Evolutionary conservation across 2,888 invertebrate genomes (phyloP), one percentile per base, ranked within the genome.

Genomic region (Athalia cordata): DNA sequence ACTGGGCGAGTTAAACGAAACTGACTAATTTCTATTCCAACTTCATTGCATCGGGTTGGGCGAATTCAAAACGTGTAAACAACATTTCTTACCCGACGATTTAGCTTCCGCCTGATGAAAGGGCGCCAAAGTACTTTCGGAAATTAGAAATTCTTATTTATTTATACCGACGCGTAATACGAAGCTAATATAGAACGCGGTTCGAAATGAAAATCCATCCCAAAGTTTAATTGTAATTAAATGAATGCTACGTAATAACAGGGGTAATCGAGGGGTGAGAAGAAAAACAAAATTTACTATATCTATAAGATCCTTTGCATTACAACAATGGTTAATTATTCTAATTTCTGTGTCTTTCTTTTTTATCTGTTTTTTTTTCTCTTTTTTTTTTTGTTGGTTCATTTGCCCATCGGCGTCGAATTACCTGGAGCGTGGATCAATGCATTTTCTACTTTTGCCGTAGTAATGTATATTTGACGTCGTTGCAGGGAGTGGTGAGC

Each of bases 401-500:
- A 2, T 29, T 29, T 29, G 29, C 29, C 29, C 2, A 29, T 29
- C 29, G 29, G 29, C 29, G 29, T 29, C 29, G 29, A 29, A 29
- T 29, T 29, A 29, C 29, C 29, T 2, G n/a, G 4, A 11, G 43
- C 43, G 45, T 11, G 45, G n/a, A 7, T 64, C 6, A 5, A 5
- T 11, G 6, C 59, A n/a, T 59, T 45, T n/a, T 61, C 15, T 61
- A 61, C 6, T 5, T 61, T 7, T 15, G 29, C 5, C 11, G 11
- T 61, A 61, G 13, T 5, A 29, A 61, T 61, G 29, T 3, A 61
- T 4, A 66, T 13, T n/a, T n/a, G n/a, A 66, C 49, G 13, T 64
- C 29, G 49, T 9, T 62, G 50, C 9, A 52, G 78, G 70, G 77
- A 68, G 79, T 74, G 80, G 78, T 77, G n/a, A 66, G 8, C 49